Evolutionary conservation across 2,888 invertebrate species (phyloP), one percentile per base, ranked within the genome.

Genomic region (Brenthis ino): DNA sequence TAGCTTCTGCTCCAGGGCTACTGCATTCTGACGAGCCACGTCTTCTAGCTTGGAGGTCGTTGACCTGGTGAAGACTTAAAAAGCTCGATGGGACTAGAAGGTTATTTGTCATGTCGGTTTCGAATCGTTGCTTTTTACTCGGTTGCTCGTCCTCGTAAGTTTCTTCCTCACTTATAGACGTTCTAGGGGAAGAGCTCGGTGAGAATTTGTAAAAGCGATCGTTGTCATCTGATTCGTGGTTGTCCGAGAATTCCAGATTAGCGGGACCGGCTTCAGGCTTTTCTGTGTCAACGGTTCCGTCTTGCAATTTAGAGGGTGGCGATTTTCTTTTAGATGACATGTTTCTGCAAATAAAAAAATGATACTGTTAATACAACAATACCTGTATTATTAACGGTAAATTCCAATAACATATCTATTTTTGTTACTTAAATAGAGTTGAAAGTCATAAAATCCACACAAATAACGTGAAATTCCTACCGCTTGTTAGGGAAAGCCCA

Each of bases 251-350:
- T 76, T 93, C 93, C 82, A 88, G 85, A 81, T 87, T 85, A 75
- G 93, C 89, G 77, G 94, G 93, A 78, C 94, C 94, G 79, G 93
- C 93, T 81, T 89, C 90, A 63, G 85, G 77, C 78, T 88, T 88
- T 75, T 91, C 93, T 82, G 89, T 87, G 81, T 93, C 84, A 81
- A 92, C 80, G 83, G 93, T 94, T 91, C 93, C 94, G 94, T 96
- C 96, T 94, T 97, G 97, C 93, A 98, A 95, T 95, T 98, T 98
- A 82, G 97, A 97, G 89, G 98, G 98, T 91, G 98, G 97, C 91
- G 98, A 98, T 94, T 98, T 98, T 93, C 98, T 96, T 96, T 98
- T 98, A 94, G 98, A 98, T 95, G 98, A 98, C 98, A 98, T 98
- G 94, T 96, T 97, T 95, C 96, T 96, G 95, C 51, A 75, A 94